phyloP scores from a whole-genome alignment of 2,888 invertebrate genomes.

The Cyaniris semiargus region DNA sequence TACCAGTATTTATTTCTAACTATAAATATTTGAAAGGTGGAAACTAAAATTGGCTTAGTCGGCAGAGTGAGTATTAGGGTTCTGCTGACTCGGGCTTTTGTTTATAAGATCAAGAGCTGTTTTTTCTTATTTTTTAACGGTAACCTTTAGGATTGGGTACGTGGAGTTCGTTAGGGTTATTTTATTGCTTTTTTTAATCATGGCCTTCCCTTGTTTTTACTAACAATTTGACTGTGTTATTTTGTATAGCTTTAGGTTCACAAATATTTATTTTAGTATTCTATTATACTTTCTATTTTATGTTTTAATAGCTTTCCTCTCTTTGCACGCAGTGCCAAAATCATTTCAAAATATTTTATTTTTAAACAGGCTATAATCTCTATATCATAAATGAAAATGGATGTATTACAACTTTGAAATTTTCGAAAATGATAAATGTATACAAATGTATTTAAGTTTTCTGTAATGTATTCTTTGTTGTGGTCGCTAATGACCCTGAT shows the following conservation, averaged over 20 bases:
- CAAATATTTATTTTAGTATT: not conserved
- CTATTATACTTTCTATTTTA: not conserved
- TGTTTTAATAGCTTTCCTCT: not conserved
- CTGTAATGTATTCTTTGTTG: too few relatives aligned
- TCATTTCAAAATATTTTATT: too few relatives aligned
- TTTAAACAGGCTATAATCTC: too few relatives aligned
- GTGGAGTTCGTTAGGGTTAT: not conserved
- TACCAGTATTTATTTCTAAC: slow-evolving; percentile 20
- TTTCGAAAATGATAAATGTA: too few relatives aligned
- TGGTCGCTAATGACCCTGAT: too few relatives aligned
- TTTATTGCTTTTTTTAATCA: slow-evolving; percentile 2
- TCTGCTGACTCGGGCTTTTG: slow-evolving; percentile 15
- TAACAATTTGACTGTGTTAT: not conserved
- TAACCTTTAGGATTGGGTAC: not conserved
- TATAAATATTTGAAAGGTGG: slow-evolving; percentile 22
- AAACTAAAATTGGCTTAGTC: slow-evolving; percentile 16
- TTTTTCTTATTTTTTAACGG: not conserved
- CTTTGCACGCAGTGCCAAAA: not conserved
- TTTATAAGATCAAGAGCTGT: slow-evolving; percentile 6
- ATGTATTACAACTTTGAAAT: too few relatives aligned
- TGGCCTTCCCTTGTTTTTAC: not conserved
- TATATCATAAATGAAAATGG: too few relatives aligned
- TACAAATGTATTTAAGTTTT: too few relatives aligned
- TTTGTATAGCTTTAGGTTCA: not conserved
- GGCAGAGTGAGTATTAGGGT: slow-evolving; percentile 6